Conservation (phyloP, 1,140 invertebrate genomes). For the Helicorthomorpha holstii region DNA sequence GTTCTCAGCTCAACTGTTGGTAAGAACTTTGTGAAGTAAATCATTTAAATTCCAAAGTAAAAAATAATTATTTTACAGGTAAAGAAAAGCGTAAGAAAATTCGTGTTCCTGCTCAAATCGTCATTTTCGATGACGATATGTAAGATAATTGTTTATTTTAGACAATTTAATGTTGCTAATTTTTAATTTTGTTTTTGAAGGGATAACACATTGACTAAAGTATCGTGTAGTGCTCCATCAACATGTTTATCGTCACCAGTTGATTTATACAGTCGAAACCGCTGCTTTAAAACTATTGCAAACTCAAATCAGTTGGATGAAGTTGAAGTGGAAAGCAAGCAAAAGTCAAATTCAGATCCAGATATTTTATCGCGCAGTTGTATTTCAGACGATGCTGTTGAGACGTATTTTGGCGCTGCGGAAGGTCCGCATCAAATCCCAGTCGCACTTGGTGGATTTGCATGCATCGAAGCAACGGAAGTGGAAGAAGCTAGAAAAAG, state of each 20-base stretch:
- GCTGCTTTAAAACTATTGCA: no score
- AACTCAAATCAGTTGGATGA: no score
- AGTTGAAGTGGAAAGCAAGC: no score
- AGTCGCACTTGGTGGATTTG: no score
- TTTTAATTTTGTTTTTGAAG: neutral
- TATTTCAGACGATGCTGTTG: no score
- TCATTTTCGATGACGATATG: constrained; percentile 43
- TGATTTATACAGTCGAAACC: neutral
- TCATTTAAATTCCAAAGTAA: neutral
- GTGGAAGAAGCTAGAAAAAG: no score
- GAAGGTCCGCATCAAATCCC: no score
- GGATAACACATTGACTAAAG: neutral
- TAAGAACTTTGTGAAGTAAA: constrained; percentile 8
- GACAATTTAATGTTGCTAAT: neutral
- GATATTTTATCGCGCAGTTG: no score
- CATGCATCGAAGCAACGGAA: no score
- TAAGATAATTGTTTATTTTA: neutral
- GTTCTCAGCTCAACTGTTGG: constrained; percentile 15
- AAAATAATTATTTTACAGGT: constrained; percentile 6
- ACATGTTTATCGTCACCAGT: constrained; percentile 42
- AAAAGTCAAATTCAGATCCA: no score
- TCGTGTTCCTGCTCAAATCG: constrained; percentile 39
- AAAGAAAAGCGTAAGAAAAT: constrained; percentile 33
- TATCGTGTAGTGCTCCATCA: constrained; percentile 31
- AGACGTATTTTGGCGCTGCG: no score